Evolutionary conservation across 2,113 vertebrate species (phyloP).

Genomic region (Menura novaehollandiae): DNA sequence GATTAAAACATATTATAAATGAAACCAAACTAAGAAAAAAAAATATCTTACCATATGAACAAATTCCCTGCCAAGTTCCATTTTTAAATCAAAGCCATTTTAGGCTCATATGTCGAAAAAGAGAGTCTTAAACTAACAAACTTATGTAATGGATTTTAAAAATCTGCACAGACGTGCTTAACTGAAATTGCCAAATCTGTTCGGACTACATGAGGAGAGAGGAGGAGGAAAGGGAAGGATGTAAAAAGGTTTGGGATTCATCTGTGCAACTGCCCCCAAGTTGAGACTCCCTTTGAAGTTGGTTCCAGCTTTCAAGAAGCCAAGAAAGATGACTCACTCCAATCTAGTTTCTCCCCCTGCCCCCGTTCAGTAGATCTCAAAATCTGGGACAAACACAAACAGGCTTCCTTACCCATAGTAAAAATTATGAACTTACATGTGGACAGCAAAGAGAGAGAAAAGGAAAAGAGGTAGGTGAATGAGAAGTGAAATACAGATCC

Average conservation of each 20-base stretch:
- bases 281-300: constrained; percentile 35
- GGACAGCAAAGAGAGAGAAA: background rate
- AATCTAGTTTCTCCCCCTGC: background rate
- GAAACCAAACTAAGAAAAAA: constrained; percentile 59
- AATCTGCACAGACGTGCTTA: constrained; percentile 51
- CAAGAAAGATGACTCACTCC: constrained; percentile 23
- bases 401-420: background rate
- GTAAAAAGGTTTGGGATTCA: constrained; percentile 39
- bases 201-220: constrained; percentile 22
- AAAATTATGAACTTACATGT: background rate
- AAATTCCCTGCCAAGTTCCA: constrained; percentile 76
- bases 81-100: constrained; percentile 74
- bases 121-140: constrained; percentile 65
- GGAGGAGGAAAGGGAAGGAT: constrained; percentile 28
- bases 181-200: constrained; percentile 55
- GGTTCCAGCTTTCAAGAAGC: constrained; percentile 19
- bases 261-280: constrained; percentile 31
- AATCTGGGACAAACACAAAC: background rate
- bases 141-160: constrained; percentile 60
- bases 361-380: background rate
- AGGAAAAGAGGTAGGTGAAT: background rate
- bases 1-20: constrained; percentile 76
- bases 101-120: constrained; percentile 69
- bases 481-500: background rate
- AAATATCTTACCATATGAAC: constrained; percentile 70